Evolutionary conservation across 2,113 vertebrate genomes (phyloP).

Genomic region (Daphoenositta chrysoptera): DNA sequence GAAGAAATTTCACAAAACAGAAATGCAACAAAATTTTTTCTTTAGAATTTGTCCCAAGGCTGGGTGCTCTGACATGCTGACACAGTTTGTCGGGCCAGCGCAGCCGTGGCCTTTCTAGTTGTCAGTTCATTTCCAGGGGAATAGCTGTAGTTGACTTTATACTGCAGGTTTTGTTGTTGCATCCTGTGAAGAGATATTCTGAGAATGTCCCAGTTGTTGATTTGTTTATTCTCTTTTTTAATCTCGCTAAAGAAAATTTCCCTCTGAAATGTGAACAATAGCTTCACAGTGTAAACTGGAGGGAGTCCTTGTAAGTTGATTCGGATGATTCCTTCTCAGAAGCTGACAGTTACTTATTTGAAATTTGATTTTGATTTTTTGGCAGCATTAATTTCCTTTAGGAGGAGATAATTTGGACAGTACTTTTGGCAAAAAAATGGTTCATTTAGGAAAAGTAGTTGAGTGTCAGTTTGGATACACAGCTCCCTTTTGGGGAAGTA

Average conservation of each 20-base stretch:
- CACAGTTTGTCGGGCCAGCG: not conserved
- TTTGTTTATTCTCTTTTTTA: not conserved
- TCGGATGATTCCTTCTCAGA: not conserved
- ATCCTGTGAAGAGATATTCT: not conserved
- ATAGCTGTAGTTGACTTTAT: not conserved
- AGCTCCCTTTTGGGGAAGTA: not conserved
- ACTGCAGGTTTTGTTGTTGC: not conserved
- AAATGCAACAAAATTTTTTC: not conserved
- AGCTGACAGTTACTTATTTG: not conserved
- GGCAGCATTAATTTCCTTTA: not conserved
- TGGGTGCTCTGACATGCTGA: not conserved
- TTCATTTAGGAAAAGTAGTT: not conserved
- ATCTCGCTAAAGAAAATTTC: not conserved
- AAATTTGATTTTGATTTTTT: not conserved
- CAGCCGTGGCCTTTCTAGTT: not conserved
- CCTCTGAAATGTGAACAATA: not conserved
- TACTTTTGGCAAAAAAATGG: not conserved
- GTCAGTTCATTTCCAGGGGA: not conserved
- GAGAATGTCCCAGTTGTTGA: not conserved
- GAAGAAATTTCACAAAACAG: not conserved
- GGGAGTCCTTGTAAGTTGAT: not conserved
- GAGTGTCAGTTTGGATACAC: not conserved
- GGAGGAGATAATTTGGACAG: not conserved
- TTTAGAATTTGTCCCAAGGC: not conserved
- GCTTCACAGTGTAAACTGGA: not conserved